Percentiles rank a stretch among this genome's conserved stretches.
phyloP scores from a whole-genome alignment of 2,888 invertebrate species.

The Mamestra brassicae region DNA sequence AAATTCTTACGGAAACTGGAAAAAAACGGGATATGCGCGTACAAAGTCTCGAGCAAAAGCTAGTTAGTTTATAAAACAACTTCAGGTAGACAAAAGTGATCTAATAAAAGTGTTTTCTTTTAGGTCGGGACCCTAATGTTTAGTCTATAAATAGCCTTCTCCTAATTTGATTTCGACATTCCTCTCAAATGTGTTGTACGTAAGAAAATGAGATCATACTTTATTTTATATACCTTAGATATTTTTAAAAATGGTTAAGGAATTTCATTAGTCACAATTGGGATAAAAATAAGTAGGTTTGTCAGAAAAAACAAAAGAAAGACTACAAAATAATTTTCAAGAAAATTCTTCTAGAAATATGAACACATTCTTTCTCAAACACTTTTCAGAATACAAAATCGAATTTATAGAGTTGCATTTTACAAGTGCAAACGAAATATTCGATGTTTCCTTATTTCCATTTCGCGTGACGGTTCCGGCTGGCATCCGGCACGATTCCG shows the following conservation, averaged over 20 bases:
- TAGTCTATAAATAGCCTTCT: neutral
- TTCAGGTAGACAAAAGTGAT: neutral
- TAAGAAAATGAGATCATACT: too few relatives aligned
- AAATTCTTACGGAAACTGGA: too few relatives aligned
- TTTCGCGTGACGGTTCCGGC: slow-evolving; percentile 26
- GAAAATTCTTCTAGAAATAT: neutral
- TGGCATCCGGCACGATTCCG: slow-evolving; percentile 38
- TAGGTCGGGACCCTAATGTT: too few relatives aligned
- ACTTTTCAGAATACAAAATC: slow-evolving; percentile 3
- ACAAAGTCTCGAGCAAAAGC: too few relatives aligned
- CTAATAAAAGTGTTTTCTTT: neutral
- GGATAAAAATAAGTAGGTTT: neutral
- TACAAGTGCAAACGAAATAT: slow-evolving; percentile 41
- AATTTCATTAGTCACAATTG: neutral
- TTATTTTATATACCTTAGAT: too few relatives aligned
- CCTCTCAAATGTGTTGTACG: too few relatives aligned
- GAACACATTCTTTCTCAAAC: slow-evolving; percentile 6
- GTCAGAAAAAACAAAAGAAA: too few relatives aligned
- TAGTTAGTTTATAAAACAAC: too few relatives aligned
- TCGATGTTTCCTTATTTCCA: slow-evolving; percentile 44
- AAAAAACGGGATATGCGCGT: too few relatives aligned
- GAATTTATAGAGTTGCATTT: slow-evolving; percentile 25
- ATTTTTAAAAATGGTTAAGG: too few relatives aligned
- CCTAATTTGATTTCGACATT: neutral
- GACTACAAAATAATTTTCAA: neutral